These are phyloP conservation scores for Sympetrum striolatum DNA, from an alignment of 2,888 invertebrate species.

Conservation along the genomic window DNA sequence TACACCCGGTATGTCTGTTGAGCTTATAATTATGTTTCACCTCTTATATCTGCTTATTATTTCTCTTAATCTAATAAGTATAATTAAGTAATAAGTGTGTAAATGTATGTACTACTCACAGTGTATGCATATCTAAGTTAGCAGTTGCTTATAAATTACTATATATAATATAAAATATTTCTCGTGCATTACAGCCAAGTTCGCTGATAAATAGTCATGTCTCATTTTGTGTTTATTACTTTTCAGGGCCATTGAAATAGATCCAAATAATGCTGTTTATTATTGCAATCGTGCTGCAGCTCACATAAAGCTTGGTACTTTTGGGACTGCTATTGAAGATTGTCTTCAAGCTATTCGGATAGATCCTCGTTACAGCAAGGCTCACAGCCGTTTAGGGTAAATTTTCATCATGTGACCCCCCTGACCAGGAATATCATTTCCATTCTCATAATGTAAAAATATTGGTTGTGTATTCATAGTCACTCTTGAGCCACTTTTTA, in stretches of 20 bases:
- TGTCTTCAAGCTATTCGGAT: slow-evolving; percentile 87
- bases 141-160: too few relatives aligned
- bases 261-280: slow-evolving; percentile 90
- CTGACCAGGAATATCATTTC: too few relatives aligned
- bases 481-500: too few relatives aligned
- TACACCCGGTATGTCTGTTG: slow-evolving; percentile 70
- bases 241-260: slow-evolving; percentile 83
- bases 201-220: background rate
- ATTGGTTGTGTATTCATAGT: too few relatives aligned
- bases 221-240: background rate
- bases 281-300: slow-evolving; percentile 98
- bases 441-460: too few relatives aligned
- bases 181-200: too few relatives aligned
- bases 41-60: too few relatives aligned
- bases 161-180: too few relatives aligned
- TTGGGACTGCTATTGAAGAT: slow-evolving; percentile 85
- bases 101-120: background rate
- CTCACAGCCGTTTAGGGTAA: slow-evolving; percentile 88
- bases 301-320: slow-evolving; percentile 85
- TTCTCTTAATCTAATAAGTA: too few relatives aligned
- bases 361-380: slow-evolving; percentile 93
- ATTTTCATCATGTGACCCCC: slow-evolving; percentile 46
- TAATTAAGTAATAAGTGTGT: background rate
- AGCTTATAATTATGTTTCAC: too few relatives aligned
- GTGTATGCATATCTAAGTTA: too few relatives aligned